Base-by-base conservation (phyloP, 2,113 vertebrate species). In the Hyaena hyaena region DNA sequence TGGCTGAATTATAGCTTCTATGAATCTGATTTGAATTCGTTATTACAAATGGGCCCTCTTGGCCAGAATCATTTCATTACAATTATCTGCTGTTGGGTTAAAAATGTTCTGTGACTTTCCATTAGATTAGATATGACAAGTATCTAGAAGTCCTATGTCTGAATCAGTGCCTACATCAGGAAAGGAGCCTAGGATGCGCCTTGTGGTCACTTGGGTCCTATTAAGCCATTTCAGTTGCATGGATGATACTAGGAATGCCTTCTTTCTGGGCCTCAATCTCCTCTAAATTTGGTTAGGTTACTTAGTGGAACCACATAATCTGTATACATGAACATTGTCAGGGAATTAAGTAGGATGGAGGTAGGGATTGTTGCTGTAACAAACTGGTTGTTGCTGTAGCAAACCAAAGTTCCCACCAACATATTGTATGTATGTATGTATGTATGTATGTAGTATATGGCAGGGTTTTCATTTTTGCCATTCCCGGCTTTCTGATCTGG, bases 21-120 rank as follows among this genome's bases (percentile, higher is more conserved):
- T 97, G 95, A 97, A 97, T 97, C 93, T 93, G 95, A 97, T 97
- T 98, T 98, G 96, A 97, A 98, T 98, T 97, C 95, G 97, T 98
- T 97, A 97, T 97, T 97, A 90, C 76, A 96, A 95, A 97, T 96
- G 93, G 92, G 80, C 90, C 94, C 96, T 97, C 88, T 98, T 96
- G 95, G 95, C 96, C 90, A 74, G 95, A 95, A 96, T 97, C 92
- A 88, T 96, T 97, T 96, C 93, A 96, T 98, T 97, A 95, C 90
- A 97, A 96, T 97, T 97, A 96, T 96, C 87, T 92, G 53, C 93
- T 96, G 55, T 96, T 93, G 96, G 93, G 89, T 97, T 98, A 82
- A 93, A 97, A 97, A 82, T 97, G 87, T 88, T 92, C 96, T 66
- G 68, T 86, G 92, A 66, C 87, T 97, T 89, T 94, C 53, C 21